Conservation (phyloP, 2,888 invertebrate genomes). For the Cantharis rufa region DNA sequence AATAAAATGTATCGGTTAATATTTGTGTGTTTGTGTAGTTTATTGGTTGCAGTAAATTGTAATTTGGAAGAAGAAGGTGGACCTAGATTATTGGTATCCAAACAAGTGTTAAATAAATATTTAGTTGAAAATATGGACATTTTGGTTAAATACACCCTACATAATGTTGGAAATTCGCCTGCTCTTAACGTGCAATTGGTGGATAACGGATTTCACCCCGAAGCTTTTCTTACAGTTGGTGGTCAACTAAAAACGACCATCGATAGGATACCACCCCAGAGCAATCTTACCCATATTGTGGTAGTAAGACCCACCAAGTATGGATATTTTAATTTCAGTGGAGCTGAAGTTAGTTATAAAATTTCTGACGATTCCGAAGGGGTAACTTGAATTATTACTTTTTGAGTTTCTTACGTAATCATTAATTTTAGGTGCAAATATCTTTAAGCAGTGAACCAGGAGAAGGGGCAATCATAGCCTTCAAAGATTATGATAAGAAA, state of each 20-base stretch:
- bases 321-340: slow-evolving; percentile 96
- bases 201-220: slow-evolving; percentile 91
- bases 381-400: slow-evolving; percentile 54
- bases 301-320: slow-evolving; percentile 87
- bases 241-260: slow-evolving; percentile 83
- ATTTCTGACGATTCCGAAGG: slow-evolving; percentile 80
- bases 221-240: slow-evolving; percentile 87
- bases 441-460: slow-evolving; percentile 88
- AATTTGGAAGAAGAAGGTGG: slow-evolving; percentile 72
- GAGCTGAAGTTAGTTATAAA: slow-evolving; percentile 90
- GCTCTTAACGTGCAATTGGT: slow-evolving; percentile 87
- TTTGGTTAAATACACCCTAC: slow-evolving; percentile 91
- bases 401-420: background rate
- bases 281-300: slow-evolving; percentile 92
- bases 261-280: slow-evolving; percentile 88
- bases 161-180: slow-evolving; percentile 89
- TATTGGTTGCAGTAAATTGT: slow-evolving; percentile 58
- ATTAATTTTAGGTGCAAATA: slow-evolving; percentile 65
- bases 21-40: slow-evolving; percentile 39
- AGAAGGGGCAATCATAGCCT: slow-evolving; percentile 91
- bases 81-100: slow-evolving; percentile 86
- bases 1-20: slow-evolving; percentile 19
- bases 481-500: slow-evolving; percentile 91
- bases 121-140: slow-evolving; percentile 96
- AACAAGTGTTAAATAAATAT: slow-evolving; percentile 94